phyloP scores from a whole-genome alignment of 2,797 vertebrate genomes.

The Sparus aurata region DNA sequence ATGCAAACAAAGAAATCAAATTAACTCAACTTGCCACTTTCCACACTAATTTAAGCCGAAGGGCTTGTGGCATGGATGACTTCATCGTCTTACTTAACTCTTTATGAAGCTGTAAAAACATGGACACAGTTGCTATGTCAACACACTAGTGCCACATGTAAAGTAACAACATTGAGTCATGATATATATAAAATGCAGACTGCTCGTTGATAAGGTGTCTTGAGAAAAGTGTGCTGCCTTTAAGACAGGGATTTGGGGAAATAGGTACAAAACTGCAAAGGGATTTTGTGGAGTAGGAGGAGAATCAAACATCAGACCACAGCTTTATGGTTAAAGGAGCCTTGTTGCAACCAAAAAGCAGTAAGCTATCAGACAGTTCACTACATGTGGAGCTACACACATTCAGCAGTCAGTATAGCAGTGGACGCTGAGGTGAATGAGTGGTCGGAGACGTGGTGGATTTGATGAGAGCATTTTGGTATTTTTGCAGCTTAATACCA shows the following conservation, averaged over 20 bases:
- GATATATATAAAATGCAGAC: background rate
- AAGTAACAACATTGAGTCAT: too few relatives aligned
- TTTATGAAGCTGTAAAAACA: constrained; percentile 68
- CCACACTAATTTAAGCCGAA: constrained; percentile 45
- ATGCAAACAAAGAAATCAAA: constrained; percentile 61
- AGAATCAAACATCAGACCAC: constrained; percentile 35
- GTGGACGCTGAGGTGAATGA: constrained; percentile 67
- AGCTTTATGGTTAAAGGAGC: constrained; percentile 23
- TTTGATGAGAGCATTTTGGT: constrained; percentile 72
- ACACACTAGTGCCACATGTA: constrained; percentile 38
- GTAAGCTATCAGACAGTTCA: constrained; percentile 42
- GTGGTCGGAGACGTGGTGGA: constrained; percentile 70
- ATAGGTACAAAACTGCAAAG: constrained; percentile 3
- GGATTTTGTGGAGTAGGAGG: constrained; percentile 10
- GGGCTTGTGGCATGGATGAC: constrained; percentile 62
- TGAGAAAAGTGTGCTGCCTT: background rate
- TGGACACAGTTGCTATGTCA: constrained; percentile 72
- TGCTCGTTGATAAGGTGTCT: background rate
- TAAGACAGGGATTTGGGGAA: background rate
- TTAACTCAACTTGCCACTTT: constrained; percentile 58
- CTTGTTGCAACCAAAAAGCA: constrained; percentile 18
- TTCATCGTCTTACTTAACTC: constrained; percentile 63
- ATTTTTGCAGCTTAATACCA: constrained; percentile 80
- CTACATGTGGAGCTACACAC: constrained; percentile 50
- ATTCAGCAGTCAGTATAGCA: constrained; percentile 56